Percentiles rank a stretch among this genome's conserved stretches.
phyloP scores from a whole-genome alignment of 1,140 invertebrate genomes.

The Chymomyza costata region DNA sequence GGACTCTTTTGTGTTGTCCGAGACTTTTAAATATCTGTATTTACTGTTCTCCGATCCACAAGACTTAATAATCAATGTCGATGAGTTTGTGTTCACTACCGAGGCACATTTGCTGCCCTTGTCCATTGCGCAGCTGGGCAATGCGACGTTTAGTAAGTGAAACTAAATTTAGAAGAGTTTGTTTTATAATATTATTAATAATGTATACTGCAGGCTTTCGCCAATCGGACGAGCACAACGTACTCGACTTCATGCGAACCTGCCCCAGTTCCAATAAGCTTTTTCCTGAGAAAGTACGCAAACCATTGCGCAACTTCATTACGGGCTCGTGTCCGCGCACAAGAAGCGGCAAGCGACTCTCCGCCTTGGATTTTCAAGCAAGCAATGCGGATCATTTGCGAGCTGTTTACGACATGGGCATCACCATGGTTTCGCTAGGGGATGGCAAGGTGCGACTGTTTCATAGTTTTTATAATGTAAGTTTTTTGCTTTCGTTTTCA shows the following conservation, averaged over 20 bases:
- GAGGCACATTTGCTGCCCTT: slow-evolving; percentile 97
- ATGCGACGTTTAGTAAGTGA: slow-evolving; percentile 70
- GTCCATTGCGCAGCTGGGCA: slow-evolving; percentile 80
- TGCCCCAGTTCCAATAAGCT: slow-evolving; percentile 91
- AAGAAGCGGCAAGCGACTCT: slow-evolving; percentile 78
- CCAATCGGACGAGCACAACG: slow-evolving; percentile 78
- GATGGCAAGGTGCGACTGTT: slow-evolving; percentile 94
- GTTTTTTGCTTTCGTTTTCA: slow-evolving; percentile 64
- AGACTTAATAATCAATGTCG: slow-evolving; percentile 92
- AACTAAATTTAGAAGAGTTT: slow-evolving; percentile 1
- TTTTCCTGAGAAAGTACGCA: slow-evolving; percentile 85
- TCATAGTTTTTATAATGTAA: slow-evolving; percentile 89
- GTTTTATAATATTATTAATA: not conserved
- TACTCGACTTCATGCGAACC: slow-evolving; percentile 83
- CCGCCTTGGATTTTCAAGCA: slow-evolving; percentile 86
- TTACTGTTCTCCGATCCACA: slow-evolving; percentile 93
- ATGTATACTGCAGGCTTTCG: slow-evolving; percentile 52
- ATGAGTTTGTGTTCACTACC: slow-evolving; percentile 97
- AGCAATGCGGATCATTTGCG: slow-evolving; percentile 93
- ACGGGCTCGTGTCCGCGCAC: slow-evolving; percentile 86
- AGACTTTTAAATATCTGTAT: slow-evolving; percentile 98
- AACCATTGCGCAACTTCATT: slow-evolving; percentile 90
- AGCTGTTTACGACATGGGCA: slow-evolving; percentile 94
- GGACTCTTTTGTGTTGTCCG: slow-evolving; percentile 98
- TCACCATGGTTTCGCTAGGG: slow-evolving; percentile 89